phyloP scores from a whole-genome alignment of 1,140 invertebrate species.

The Eueides isabella region DNA sequence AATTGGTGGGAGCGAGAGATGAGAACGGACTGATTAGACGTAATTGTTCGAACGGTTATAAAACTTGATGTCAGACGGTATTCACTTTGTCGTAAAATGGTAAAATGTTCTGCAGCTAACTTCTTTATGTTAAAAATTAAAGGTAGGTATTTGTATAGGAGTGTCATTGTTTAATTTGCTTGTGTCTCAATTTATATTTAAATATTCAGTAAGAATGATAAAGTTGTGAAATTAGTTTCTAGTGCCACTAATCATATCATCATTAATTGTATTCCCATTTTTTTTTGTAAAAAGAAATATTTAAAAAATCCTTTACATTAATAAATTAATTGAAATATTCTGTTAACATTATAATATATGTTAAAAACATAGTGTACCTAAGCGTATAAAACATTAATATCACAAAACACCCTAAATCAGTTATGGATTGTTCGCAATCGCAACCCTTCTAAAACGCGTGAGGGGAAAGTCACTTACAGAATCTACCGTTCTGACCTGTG shows the following conservation, averaged over 20 bases:
- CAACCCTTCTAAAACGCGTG: conserved; percentile 12
- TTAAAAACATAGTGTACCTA: background rate
- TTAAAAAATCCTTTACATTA: no score
- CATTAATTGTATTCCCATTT: no score
- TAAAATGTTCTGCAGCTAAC: conserved; percentile 62
- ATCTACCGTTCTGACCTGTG: conserved; percentile 1
- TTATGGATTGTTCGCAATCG: conserved; percentile 8
- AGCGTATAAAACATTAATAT: background rate
- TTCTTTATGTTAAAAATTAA: conserved; percentile 56
- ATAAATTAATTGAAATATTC: no score
- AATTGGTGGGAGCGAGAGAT: conserved; percentile 47
- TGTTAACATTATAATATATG: background rate
- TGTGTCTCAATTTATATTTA: background rate
- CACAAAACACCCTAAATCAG: conserved; percentile 13
- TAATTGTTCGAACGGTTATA: conserved; percentile 81
- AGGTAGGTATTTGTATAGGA: conserved; percentile 15
- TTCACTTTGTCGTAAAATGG: conserved; percentile 77
- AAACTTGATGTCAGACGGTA: conserved; percentile 79
- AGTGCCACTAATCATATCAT: no score
- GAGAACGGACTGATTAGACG: conserved; percentile 69
- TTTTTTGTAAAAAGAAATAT: no score
- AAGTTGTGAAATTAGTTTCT: no score
- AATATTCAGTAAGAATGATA: no score
- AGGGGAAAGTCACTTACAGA: conserved; percentile 12
- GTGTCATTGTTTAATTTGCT: background rate